Percentiles rank a stretch among this genome's conserved stretches.
Conservation (phyloP, 2,888 invertebrate species). For the Mesochorus sp. region DNA sequence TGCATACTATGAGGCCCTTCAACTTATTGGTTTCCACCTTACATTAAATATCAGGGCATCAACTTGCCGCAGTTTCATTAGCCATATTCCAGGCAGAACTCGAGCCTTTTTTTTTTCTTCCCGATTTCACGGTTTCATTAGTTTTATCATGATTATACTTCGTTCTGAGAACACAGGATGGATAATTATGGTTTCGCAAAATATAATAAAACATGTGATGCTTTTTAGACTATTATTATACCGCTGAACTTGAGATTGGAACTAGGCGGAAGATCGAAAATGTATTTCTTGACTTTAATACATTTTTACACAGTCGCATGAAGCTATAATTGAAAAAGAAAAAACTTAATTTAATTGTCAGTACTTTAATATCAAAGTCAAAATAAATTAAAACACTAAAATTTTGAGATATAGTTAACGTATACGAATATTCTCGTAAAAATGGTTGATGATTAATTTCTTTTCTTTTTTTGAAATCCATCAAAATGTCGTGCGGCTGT, state of each 20-base stretch:
- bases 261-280: not conserved
- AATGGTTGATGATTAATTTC: too few relatives aligned
- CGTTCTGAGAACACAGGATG: slow-evolving; percentile 14
- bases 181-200: not conserved
- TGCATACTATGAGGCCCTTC: slow-evolving; percentile 25
- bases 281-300: not conserved
- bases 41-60: not conserved
- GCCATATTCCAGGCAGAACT: slow-evolving; percentile 46
- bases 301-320: too few relatives aligned
- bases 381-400: too few relatives aligned
- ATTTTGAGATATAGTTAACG: too few relatives aligned
- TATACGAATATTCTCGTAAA: too few relatives aligned
- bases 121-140: slow-evolving; percentile 28
- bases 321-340: too few relatives aligned
- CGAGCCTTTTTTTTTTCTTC: too few relatives aligned
- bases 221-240: not conserved
- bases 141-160: slow-evolving; percentile 18
- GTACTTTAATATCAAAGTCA: too few relatives aligned
- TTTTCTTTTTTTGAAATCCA: too few relatives aligned
- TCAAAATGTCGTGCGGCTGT: too few relatives aligned
- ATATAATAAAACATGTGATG: not conserved
- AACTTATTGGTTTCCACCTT: not conserved
- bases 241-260: not conserved
- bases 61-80: slow-evolving; percentile 7
- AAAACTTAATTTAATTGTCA: too few relatives aligned